These are phyloP conservation scores for Pavo muticus DNA, from an alignment of 2,113 vertebrate species.

Conservation along the genomic window DNA sequence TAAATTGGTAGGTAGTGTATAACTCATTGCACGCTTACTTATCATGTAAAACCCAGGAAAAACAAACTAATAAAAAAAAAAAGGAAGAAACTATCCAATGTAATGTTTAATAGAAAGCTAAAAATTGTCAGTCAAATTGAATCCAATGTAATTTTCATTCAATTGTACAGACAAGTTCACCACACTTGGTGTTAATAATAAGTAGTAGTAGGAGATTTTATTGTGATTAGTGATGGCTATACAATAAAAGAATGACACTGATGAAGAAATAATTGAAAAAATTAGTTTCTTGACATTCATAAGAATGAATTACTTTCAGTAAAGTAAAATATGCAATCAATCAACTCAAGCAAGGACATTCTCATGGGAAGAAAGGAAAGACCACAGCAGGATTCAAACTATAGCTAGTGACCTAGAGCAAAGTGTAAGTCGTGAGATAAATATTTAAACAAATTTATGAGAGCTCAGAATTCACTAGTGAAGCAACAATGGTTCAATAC, in stretches of 20 bases:
- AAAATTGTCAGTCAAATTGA: constrained; percentile 36
- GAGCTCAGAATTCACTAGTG: background rate
- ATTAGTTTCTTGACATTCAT: constrained; percentile 67
- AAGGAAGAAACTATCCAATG: constrained; percentile 8
- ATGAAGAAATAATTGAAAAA: constrained; percentile 75
- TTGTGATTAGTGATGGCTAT: constrained; percentile 59
- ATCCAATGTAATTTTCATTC: constrained; percentile 54
- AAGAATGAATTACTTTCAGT: constrained; percentile 68
- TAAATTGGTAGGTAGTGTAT: background rate
- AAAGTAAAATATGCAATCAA: constrained; percentile 70
- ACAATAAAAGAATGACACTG: constrained; percentile 68
- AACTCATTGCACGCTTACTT: constrained; percentile 9
- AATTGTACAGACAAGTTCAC: constrained; percentile 43
- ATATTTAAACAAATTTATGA: constrained; percentile 9
- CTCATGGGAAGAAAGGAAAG: constrained; percentile 39
- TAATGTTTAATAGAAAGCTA: background rate
- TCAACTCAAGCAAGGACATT: constrained; percentile 51
- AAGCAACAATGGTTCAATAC: background rate
- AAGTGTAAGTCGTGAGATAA: constrained; percentile 10
- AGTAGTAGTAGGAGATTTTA: constrained; percentile 16
- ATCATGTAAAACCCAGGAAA: background rate
- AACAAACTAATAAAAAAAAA: constrained; percentile 35
- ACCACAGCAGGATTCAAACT: background rate
- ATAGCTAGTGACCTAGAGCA: constrained; percentile 6
- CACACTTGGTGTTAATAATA: constrained; percentile 45